Evolutionary conservation across 2,888 invertebrate species (phyloP), one percentile per base, ranked within the genome.

Genomic region (Clivina fossor): DNA sequence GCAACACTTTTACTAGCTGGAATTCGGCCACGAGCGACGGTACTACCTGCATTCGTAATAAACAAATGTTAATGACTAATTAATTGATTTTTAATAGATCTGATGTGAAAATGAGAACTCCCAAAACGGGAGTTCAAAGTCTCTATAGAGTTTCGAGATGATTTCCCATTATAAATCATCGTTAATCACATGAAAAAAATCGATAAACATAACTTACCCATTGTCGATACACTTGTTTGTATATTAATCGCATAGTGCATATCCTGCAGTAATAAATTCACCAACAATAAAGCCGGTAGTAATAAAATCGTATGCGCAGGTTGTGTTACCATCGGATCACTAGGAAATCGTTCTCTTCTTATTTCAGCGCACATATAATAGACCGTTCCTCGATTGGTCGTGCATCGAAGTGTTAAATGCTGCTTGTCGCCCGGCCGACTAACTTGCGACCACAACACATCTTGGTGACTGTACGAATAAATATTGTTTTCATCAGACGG

Each of bases 271-370:
- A 98, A 80, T 58, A 97, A 80, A 79, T 97, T 98, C 61, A 86
- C 84, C 2, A 97, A 71, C 11, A 88, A 80, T 13, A 98, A 78
- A 0, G 93, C 92, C 19, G 96, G 90, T 62, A 91, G 76, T 38
- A 99, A 76, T 2, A 85, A 83, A 58, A 98, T 85, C 11, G 87
- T 85, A 73, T 98, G 97, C 0, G 91, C 96, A 3, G 95, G 92
- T n/a, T 11, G 16, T 13, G 9, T 2, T 13, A n/a, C 5, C 9
- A 7, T 7, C 2, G 19, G 8, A 40, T n/a, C 7, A 15, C 32
- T 37, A n/a, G 54, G 54, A 24, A 26, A 54, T 5, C 35, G 24
- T 37, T 54, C 58, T 73, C 69, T 30, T 63, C 63, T 5, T 69
- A 60, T 32, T 73, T 73, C 20, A 72, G 73, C 49, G 48, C 68